phyloP scores from a whole-genome alignment of 1,140 invertebrate genomes.

The Sinella curviseta region DNA sequence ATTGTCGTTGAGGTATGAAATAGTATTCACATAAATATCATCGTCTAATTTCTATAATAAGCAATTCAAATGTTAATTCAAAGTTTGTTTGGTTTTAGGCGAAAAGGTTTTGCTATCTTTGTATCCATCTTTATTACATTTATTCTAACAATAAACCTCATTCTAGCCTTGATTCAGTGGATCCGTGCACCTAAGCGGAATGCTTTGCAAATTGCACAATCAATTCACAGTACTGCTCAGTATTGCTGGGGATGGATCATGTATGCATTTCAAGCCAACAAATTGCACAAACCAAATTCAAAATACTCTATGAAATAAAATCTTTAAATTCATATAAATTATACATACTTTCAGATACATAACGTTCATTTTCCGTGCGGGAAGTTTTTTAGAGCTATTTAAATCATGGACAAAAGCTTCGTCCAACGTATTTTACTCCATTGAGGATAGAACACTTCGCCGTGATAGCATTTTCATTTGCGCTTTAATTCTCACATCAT shows the following conservation, averaged over 20 bases:
- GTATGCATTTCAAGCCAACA: too few species aligned
- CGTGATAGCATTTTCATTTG: slow-evolving; percentile 29
- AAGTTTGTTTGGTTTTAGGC: neutral
- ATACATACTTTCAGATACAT: slow-evolving; percentile 14
- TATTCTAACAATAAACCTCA: neutral
- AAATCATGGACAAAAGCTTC: neutral
- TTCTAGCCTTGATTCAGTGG: neutral
- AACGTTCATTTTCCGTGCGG: neutral
- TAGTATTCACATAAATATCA: too few species aligned
- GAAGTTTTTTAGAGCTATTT: neutral
- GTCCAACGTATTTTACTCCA: slow-evolving; percentile 14
- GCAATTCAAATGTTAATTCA: too few species aligned
- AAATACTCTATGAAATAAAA: neutral
- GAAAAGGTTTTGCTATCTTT: neutral
- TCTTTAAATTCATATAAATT: too few species aligned
- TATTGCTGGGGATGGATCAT: slow-evolving; percentile 15
- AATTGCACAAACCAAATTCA: neutral
- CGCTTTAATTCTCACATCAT: neutral
- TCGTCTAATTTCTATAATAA: too few species aligned
- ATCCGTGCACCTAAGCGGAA: neutral
- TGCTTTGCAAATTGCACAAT: neutral
- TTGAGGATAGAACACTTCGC: slow-evolving; percentile 4
- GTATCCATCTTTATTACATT: neutral
- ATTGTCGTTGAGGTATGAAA: slow-evolving; percentile 33
- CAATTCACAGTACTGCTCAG: neutral